Evolutionary conservation across 2,888 invertebrate species (phyloP), one percentile per base, ranked within the genome.

Genomic region (Cephus runcator): DNA sequence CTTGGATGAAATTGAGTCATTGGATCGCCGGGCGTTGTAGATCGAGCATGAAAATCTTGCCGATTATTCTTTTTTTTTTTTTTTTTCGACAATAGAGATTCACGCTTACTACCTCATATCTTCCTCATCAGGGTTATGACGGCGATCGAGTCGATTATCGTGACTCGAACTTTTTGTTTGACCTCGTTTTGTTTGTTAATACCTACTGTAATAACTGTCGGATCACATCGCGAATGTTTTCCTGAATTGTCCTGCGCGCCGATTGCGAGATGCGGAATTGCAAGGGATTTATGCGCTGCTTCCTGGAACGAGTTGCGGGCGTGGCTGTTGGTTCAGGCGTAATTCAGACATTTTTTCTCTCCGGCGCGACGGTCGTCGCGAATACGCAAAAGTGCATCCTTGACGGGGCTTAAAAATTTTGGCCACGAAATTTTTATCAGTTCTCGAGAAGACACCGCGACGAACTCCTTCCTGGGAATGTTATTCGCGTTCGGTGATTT

Each of bases 341-440:
- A 23, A 56, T 56, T 56, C 23, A 2, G 9, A 56, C 9, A 56
- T 9, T 56, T 9, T 23, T 23, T 23, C 9, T 23, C 1, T 0
- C 0, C 2, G 23, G 2, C 15, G 4, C 2, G 12, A 12, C 12
- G 4, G 3, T 36, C 12, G 40, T 6, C 56, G 23, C 2, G 0
- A 23, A 23, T 56, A 23, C 15, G 9, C 2, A 23, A 56, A 23
- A 2, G 23, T 23, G 23, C 56, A 23, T 56, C 23, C 2, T 9
- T 0, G 9, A 56, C 0, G 9, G 1, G 2, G 9, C 15, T 9
- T 2, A 0, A 56, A 1, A 2, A 9, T 9, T 6, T 56, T 56
- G 4, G 23, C 23, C 9, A 15, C 0, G 23, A 56, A 56, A 23
- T 56, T 56, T 56, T 56, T 0, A 23, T 1, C 9, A 23, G 1